Base-by-base conservation (phyloP, 2,113 vertebrate genomes). In the Ramphastos sulfuratus region DNA sequence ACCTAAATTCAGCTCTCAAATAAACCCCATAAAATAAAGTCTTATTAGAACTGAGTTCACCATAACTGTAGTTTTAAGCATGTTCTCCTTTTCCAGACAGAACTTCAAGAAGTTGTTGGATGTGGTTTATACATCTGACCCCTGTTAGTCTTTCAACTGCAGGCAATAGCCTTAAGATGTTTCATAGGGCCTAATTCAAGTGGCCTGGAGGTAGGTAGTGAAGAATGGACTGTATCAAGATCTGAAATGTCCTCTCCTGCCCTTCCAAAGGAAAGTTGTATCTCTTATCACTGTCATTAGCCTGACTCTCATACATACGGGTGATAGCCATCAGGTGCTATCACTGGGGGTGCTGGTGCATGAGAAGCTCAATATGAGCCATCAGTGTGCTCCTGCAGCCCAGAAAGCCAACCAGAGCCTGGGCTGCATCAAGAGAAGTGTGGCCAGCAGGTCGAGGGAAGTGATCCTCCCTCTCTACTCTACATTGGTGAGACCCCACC, bases 281-380 rank as follows among this genome's bases (percentile, higher is more conserved):
- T 27, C 48, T 54, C 66, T 59, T 20, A 2, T 4, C 44, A 37
- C 59, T 80, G 37, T 16, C 18, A 2, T 72, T 50, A 37, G n/a
- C 23, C 30, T 2, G 1, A 17, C 19, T 18, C 52, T 30, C 30
- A 7, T 8, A 9, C 69, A 6, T 1, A 4, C 10, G 21, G 1
- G 23, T 35, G 84, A 9, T 20, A 52, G 44, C 16, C 3, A 3
- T 30, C 19, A n/a, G 52, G 15, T 55, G 9, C 27, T 31, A 58
- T 4, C 44, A 21, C 44, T 46, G 44, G 15, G 7, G 15, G 16
- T 46, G 44, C 44, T 46, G 44, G 44, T 46, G 44, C 16, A 46
- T 18, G 16, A 46, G 44, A 46, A 46, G 44, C 44, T 46, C 16
- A 17, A 46, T 46, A 46, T 16, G 44, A 46, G 44, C 44, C 44